These are phyloP conservation scores for Decapterus maruadsi DNA, from an alignment of 2,797 vertebrate species.

Conservation along the genomic window DNA sequence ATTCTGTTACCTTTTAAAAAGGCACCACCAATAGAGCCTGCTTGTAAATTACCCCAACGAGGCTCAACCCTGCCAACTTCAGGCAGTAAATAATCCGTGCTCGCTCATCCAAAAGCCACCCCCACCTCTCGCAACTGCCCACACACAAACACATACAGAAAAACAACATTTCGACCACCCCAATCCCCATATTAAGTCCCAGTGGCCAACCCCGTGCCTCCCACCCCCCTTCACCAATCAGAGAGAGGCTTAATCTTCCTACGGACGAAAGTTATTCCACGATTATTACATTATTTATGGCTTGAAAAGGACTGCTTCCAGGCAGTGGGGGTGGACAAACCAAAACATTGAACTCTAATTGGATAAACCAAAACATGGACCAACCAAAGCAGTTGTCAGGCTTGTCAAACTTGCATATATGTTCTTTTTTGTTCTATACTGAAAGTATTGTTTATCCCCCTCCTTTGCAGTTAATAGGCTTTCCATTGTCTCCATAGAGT, in stretches of 20 bases:
- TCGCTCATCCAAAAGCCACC: conserved; percentile 74
- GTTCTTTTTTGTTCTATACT: conserved; percentile 41
- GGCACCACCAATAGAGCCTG: conserved; percentile 79
- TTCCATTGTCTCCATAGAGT: conserved; percentile 35
- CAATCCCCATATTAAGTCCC: conserved; percentile 46
- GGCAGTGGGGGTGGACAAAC: conserved; percentile 71
- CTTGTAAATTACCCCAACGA: conserved; percentile 84
- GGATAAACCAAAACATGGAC: conserved; percentile 69
- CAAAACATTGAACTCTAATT: conserved; percentile 67
- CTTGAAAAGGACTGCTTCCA: conserved; percentile 67
- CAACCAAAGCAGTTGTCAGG: conserved; percentile 10
- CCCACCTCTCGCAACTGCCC: conserved; percentile 48
- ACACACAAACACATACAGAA: conserved; percentile 69
- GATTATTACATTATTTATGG: conserved; percentile 81
- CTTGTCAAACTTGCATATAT: conserved; percentile 40
- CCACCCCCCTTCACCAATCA: conserved; percentile 76
- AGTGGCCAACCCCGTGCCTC: conserved; percentile 66
- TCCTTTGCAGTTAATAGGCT: conserved; percentile 19
- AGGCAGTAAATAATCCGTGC: conserved; percentile 83
- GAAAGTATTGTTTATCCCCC: conserved; percentile 42
- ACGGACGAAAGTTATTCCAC: conserved; percentile 73
- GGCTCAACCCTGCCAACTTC: conserved; percentile 81
- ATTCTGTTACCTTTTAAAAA: conserved; percentile 82
- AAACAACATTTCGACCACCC: conserved; percentile 67
- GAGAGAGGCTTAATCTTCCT: conserved; percentile 71